Conservation (phyloP, 1,140 invertebrate species). For the Drosophila malerkotliana region DNA sequence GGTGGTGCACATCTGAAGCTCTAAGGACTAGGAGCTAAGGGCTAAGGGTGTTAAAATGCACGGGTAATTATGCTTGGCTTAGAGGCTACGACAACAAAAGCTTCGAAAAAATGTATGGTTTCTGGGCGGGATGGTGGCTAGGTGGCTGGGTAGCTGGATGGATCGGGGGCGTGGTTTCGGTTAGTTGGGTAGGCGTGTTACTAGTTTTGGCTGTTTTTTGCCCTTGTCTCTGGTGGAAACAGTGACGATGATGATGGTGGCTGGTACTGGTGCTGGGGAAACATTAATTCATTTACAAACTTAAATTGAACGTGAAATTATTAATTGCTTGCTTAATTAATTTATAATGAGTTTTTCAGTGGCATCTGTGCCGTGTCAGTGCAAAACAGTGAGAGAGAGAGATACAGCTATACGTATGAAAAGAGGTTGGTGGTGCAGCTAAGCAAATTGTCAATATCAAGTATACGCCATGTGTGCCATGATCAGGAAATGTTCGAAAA, state of each 20-base stretch:
- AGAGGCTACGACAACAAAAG: conserved; percentile 52
- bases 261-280: conserved; percentile 27
- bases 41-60: conserved; percentile 65
- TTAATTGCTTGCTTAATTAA: conserved; percentile 77
- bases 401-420: not conserved
- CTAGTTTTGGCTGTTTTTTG: conserved; percentile 33
- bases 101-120: conserved; percentile 16
- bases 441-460: conserved; percentile 33
- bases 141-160: not conserved
- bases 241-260: conserved; percentile 28
- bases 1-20: conserved; percentile 56
- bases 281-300: conserved; percentile 73
- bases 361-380: conserved; percentile 63
- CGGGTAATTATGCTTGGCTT: conserved; percentile 53
- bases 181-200: conserved; percentile 21
- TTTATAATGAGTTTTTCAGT: conserved; percentile 72
- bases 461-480: conserved; percentile 47
- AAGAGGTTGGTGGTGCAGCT: conserved; percentile 28
- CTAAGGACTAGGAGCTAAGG: conserved; percentile 33
- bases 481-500: conserved; percentile 16
- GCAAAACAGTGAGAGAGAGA: conserved; percentile 23
- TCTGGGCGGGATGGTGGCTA: not conserved
- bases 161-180: not conserved
- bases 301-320: conserved; percentile 80
- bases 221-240: conserved; percentile 41